Conservation (phyloP, 1,140 invertebrate genomes). For the Luehdorfia chinensis region DNA sequence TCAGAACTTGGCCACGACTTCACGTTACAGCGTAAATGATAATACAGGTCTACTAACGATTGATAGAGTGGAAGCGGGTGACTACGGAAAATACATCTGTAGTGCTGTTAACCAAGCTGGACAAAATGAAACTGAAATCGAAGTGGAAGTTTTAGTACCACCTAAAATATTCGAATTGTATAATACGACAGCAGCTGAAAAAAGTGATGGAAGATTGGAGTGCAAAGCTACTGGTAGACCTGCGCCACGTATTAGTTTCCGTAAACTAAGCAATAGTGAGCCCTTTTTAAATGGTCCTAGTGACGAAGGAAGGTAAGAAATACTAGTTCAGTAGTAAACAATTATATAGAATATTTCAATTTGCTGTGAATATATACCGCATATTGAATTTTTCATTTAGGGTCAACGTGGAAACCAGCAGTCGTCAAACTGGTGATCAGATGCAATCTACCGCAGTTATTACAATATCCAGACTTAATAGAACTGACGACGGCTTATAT, state of each 20-base stretch:
- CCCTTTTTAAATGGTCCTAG: conserved; percentile 81
- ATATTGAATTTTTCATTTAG: conserved; percentile 57
- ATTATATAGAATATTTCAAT: conserved; percentile 8
- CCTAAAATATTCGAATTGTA: conserved; percentile 87
- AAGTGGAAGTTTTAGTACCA: conserved; percentile 84
- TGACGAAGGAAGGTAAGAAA: conserved; percentile 76
- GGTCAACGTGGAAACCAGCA: conserved; percentile 77
- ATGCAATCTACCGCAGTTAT: conserved; percentile 81
- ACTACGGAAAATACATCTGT: conserved; percentile 90
- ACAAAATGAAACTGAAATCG: conserved; percentile 79
- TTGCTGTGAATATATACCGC: too few species aligned
- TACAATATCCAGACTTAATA: conserved; percentile 79
- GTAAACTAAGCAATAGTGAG: conserved; percentile 78
- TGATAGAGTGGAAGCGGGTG: conserved; percentile 85
- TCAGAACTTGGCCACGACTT: conserved; percentile 82
- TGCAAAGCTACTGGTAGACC: conserved; percentile 89
- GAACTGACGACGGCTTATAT: conserved; percentile 91
- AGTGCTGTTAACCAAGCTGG: conserved; percentile 90
- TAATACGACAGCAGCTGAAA: conserved; percentile 84
- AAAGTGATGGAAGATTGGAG: conserved; percentile 80
- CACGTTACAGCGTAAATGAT: conserved; percentile 86
- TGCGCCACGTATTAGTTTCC: conserved; percentile 85
- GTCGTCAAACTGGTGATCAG: conserved; percentile 74
- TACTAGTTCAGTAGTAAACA: background rate
- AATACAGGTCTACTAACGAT: conserved; percentile 85